These are phyloP conservation scores for Drosophila emarginata DNA, from an alignment of 2,888 invertebrate genomes.

Conservation along the genomic window DNA sequence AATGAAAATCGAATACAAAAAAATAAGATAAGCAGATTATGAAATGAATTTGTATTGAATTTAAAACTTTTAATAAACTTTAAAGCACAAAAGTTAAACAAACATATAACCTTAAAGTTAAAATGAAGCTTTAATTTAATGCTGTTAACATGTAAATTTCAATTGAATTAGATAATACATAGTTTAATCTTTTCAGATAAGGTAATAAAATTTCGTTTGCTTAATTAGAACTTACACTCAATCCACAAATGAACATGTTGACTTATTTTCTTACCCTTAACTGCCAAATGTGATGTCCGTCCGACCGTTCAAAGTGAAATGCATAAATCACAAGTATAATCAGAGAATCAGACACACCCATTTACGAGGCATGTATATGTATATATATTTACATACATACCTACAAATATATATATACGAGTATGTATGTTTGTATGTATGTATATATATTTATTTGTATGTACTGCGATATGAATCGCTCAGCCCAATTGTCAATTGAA, in stretches of 20 bases:
- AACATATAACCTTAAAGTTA: too few species aligned
- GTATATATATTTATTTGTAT: neutral
- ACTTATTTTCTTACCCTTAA: slow-evolving; percentile 10
- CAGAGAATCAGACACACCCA: slow-evolving; percentile 45
- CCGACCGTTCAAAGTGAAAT: slow-evolving; percentile 67
- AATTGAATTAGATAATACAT: neutral
- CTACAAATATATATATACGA: neutral
- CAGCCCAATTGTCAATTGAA: slow-evolving; percentile 69
- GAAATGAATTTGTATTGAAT: too few species aligned
- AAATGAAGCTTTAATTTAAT: neutral
- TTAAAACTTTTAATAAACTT: too few species aligned
- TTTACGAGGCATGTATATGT: slow-evolving; percentile 11
- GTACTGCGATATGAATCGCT: slow-evolving; percentile 61
- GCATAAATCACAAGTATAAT: slow-evolving; percentile 71
- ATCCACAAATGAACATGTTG: neutral
- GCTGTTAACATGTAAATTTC: neutral
- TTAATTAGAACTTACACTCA: neutral
- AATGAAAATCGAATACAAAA: too few species aligned
- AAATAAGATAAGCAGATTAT: too few species aligned
- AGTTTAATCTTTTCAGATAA: neutral
- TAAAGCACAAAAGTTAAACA: too few species aligned
- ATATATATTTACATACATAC: neutral
- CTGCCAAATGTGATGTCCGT: slow-evolving; percentile 62
- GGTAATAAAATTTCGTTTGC: neutral
- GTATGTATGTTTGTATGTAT: neutral